phyloP scores from a whole-genome alignment of 2,797 vertebrate genomes.

The Tragopan temminckii region DNA sequence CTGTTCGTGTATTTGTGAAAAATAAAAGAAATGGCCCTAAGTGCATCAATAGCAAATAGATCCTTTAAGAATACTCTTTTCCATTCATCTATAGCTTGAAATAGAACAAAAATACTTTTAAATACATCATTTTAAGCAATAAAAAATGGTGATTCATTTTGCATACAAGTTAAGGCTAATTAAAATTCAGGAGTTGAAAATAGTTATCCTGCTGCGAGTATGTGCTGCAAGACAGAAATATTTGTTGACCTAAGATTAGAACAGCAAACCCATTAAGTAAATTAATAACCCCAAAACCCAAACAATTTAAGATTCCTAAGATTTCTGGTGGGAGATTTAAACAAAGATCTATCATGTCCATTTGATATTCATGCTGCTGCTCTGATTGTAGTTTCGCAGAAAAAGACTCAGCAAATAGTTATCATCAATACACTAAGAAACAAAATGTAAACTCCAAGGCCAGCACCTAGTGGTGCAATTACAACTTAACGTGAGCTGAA shows the following conservation, averaged over 20 bases:
- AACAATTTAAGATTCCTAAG: conserved; percentile 19
- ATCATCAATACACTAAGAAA: background rate
- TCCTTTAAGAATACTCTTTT: background rate
- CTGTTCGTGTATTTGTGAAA: background rate
- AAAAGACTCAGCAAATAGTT: background rate
- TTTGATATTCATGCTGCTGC: background rate
- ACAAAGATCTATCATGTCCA: conserved; percentile 4
- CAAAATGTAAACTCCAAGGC: background rate
- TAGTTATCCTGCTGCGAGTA: background rate
- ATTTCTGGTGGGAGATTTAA: conserved; percentile 43
- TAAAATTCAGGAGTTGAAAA: conserved; percentile 11
- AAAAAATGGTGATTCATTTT: background rate
- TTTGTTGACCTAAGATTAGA: conserved; percentile 43
- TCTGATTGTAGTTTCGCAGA: background rate
- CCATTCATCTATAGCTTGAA: background rate
- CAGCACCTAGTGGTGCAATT: background rate
- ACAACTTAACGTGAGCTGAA: background rate
- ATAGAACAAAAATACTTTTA: background rate
- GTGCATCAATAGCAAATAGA: background rate
- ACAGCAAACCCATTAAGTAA: conserved; percentile 11
- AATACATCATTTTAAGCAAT: background rate
- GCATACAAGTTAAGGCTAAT: background rate
- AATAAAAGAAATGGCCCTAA: background rate
- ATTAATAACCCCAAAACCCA: conserved; percentile 36
- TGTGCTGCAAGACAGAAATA: conserved; percentile 15